These are phyloP conservation scores for Rhodinocichla rosea DNA, from an alignment of 2,113 vertebrate genomes.

Conservation along the genomic window DNA sequence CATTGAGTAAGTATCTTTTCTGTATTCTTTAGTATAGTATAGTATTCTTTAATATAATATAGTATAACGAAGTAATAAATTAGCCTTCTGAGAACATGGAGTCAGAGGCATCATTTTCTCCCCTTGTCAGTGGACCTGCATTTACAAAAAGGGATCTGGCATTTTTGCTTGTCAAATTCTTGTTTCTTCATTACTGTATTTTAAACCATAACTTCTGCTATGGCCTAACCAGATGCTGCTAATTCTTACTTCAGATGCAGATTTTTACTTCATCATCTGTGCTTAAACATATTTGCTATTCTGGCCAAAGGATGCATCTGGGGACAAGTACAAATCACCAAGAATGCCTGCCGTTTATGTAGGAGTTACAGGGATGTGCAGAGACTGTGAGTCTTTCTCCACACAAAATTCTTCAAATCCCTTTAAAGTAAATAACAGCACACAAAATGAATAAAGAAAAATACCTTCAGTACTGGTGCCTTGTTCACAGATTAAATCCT, in stretches of 20 bases:
- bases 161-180: neutral
- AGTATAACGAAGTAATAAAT: too few species aligned
- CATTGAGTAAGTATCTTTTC: too few species aligned
- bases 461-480: neutral
- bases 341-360: fast-evolving
- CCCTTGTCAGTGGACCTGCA: too few species aligned
- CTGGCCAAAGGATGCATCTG: neutral
- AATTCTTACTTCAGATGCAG: neutral
- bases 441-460: neutral
- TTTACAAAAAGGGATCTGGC: neutral
- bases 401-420: neutral
- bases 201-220: neutral
- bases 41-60: too few species aligned
- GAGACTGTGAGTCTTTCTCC: neutral
- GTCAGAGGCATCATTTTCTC: too few species aligned
- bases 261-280: neutral
- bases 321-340: neutral
- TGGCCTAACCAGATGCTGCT: neutral
- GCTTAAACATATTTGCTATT: neutral
- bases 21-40: too few species aligned
- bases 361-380: neutral
- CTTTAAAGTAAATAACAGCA: neutral
- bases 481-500: neutral
- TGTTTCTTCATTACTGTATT: neutral
- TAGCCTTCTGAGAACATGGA: too few species aligned